Base-by-base conservation (phyloP, 2,888 invertebrate genomes). In the Epirrita christyi region DNA sequence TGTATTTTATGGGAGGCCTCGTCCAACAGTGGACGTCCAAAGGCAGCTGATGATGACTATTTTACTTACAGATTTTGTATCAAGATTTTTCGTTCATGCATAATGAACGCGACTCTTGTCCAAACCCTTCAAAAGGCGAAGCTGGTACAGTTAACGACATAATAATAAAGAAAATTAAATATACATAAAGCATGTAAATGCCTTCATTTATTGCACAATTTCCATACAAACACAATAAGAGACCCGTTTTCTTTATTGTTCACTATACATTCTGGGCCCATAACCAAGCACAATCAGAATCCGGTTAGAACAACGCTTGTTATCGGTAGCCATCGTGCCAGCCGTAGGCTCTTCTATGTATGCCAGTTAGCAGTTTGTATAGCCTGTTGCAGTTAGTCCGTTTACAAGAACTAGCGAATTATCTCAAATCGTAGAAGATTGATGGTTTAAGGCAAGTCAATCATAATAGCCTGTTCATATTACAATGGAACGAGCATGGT, bases 371-470 rank as follows among this genome's bases (percentile, higher is more conserved):
- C 8, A 6, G 63, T 34, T 41, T 40, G 27, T 40, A 38, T 7
- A 6, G 38, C 8, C 32, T 0, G 9, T 32, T n/a, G 14, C 55
- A 41, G 44, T 34, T 36, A 44, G 37, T 36, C 69, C 66, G 74
- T 80, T 81, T 81, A 80, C 73, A 68, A 73, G 67, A 70, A 72
- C 64, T 71, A 64, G 64, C 58, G 68, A 71, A 78, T 80, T 80
- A 83, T 82, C 80, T 76, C 67, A 72, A 76, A 82, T 83, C 79
- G 78, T 80, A 76, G 79, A 80, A 75, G 79, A 81, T 81, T 76
- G 79, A 83, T 80, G 75, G 75, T 57, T 53, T 73, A 68, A 69
- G 72, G 59, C 55, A 68, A 72, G 61, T 71, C 63, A 66, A 72
- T 66, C 74, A 70, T 70, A 69, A 59, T 66, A 32, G 38, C 37